Conservation (phyloP, 2,888 invertebrate species). For the Elgonia sp. region DNA sequence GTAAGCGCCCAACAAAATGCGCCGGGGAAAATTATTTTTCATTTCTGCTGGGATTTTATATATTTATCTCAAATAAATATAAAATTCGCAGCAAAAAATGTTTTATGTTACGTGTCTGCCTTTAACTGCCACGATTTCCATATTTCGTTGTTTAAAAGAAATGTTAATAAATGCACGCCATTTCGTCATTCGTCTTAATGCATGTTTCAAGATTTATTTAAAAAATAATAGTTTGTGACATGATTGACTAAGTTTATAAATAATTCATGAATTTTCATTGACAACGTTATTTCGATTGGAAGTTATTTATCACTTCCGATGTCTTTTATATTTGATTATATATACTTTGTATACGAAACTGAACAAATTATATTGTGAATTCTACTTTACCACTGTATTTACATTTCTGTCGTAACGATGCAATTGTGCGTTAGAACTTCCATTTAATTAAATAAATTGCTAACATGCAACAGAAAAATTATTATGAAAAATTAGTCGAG, state of each 20-base stretch:
- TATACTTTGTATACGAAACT: constrained; percentile 18
- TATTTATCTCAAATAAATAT: constrained; percentile 21
- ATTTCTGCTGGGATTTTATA: constrained; percentile 20
- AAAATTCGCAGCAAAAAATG: constrained; percentile 14
- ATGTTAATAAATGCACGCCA: constrained; percentile 36
- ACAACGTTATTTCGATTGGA: constrained; percentile 47
- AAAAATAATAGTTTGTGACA: constrained; percentile 33
- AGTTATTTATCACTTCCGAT: constrained; percentile 43
- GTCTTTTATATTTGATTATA: constrained; percentile 47
- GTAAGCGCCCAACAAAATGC: constrained; percentile 45
- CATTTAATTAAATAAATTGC: background rate
- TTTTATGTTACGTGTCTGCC: background rate
- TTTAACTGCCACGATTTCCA: constrained; percentile 38
- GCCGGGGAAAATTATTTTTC: constrained; percentile 53
- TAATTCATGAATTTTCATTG: constrained; percentile 50
- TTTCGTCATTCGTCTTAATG: constrained; percentile 32
- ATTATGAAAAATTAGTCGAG: no score
- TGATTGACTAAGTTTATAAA: constrained; percentile 28
- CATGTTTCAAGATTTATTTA: constrained; percentile 16
- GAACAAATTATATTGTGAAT: background rate
- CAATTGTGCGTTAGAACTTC: background rate
- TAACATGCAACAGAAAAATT: background rate
- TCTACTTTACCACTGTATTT: background rate
- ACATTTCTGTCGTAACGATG: constrained; percentile 8
- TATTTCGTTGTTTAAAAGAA: constrained; percentile 42